Percentiles rank a stretch among this genome's conserved stretches.
Conservation (phyloP, 2,797 vertebrate species). For the Hippocampus kuda region DNA sequence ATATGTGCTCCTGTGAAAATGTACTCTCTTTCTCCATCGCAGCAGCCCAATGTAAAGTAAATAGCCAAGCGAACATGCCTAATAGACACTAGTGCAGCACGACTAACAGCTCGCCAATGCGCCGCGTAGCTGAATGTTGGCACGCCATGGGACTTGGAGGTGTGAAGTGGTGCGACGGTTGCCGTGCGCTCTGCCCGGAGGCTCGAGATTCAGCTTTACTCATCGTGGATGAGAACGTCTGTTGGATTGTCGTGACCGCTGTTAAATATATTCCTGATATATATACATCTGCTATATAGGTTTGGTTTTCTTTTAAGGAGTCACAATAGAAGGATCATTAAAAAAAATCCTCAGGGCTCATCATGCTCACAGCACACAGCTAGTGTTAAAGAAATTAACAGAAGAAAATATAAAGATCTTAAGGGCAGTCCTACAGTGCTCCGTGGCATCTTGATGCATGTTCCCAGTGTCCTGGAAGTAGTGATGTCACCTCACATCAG, state of each 20-base stretch:
- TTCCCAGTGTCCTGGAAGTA: constrained; percentile 30
- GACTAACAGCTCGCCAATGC: constrained; percentile 3
- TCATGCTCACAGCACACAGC: constrained; percentile 35
- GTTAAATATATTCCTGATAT: constrained; percentile 44
- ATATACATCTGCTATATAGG: constrained; percentile 38
- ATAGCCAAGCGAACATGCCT: constrained; percentile 33
- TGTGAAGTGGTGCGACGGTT: constrained; percentile 52
- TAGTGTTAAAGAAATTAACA: background rate
- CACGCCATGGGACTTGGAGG: constrained; percentile 50
- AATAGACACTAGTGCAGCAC: constrained; percentile 27
- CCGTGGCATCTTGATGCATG: background rate
- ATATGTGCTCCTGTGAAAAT: constrained; percentile 68
- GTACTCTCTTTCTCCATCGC: constrained; percentile 60
- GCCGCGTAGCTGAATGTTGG: constrained; percentile 37
- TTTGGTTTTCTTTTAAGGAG: constrained; percentile 40
- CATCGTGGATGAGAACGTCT: constrained; percentile 38
- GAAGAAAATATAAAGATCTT: background rate
- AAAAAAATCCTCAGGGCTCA: constrained; percentile 63
- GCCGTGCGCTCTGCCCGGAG: constrained; percentile 50
- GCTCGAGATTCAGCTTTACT: constrained; percentile 55
- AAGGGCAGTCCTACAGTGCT: background rate
- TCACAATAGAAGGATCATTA: constrained; percentile 27
- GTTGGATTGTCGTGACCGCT: constrained; percentile 45
- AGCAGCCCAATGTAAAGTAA: constrained; percentile 37
- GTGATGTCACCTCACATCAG: constrained; percentile 51